These are phyloP conservation scores for Serripes groenlandicus DNA, from an alignment of 2,888 invertebrate species.

Conservation along the genomic window DNA sequence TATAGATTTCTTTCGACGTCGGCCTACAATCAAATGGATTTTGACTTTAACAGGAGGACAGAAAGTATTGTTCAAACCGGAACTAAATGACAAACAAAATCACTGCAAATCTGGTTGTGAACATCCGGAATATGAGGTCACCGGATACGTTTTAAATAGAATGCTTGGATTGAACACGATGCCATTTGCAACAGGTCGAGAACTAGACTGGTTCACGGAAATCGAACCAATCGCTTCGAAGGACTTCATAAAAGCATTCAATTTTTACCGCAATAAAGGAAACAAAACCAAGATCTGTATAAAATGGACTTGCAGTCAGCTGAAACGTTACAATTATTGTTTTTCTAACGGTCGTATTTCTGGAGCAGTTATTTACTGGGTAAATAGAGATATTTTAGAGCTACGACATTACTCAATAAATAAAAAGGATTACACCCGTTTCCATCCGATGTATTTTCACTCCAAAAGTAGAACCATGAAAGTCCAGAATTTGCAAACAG, in stretches of 20 bases:
- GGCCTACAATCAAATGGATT: slow-evolving; percentile 9
- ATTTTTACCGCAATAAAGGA: background rate
- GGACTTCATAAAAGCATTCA: background rate
- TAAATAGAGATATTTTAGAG: slow-evolving; percentile 8
- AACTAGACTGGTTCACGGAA: background rate
- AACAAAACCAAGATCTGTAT: background rate
- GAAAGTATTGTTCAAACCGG: slow-evolving; percentile 3
- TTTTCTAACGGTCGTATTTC: background rate
- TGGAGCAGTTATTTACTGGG: slow-evolving; percentile 11
- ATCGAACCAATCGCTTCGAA: background rate
- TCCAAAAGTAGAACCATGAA: background rate
- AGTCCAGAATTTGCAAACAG: background rate
- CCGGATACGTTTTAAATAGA: slow-evolving; percentile 14
- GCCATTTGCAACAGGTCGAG: slow-evolving; percentile 10
- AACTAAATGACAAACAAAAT: background rate
- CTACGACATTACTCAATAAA: background rate
- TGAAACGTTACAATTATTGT: background rate
- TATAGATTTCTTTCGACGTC: background rate
- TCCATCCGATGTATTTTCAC: slow-evolving; percentile 10
- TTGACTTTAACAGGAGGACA: slow-evolving; percentile 12
- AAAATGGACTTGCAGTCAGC: background rate
- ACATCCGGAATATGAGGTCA: slow-evolving; percentile 12
- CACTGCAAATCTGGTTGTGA: slow-evolving; percentile 5
- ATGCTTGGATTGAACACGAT: slow-evolving; percentile 19
- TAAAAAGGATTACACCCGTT: background rate